A percentile compares a stretch with the other conserved stretches of the same genome.
Conservation (phyloP, 2,113 vertebrate genomes). For the Hymenochirus boettgeri region DNA sequence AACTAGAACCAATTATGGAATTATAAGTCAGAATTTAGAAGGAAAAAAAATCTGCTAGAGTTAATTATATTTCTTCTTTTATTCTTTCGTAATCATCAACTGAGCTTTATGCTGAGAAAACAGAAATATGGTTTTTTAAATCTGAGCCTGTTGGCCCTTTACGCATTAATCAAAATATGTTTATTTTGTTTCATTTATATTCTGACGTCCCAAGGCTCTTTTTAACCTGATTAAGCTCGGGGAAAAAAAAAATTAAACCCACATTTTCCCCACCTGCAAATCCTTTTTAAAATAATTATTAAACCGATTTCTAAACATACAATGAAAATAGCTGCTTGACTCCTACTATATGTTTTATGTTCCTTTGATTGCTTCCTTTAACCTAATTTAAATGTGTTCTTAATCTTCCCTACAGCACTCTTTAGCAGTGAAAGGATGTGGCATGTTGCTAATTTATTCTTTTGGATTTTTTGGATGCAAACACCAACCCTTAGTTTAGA, state of each 20-base stretch:
- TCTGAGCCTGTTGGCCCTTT: too few species aligned
- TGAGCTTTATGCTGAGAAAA: too few species aligned
- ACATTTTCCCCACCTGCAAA: neutral
- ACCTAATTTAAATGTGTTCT: conserved; percentile 47
- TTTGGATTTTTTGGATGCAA: conserved; percentile 44
- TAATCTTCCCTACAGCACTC: conserved; percentile 47
- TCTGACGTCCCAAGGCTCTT: too few species aligned
- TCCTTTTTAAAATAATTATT: conserved; percentile 25
- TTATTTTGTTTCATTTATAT: too few species aligned
- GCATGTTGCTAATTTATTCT: conserved; percentile 51
- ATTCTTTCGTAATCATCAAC: too few species aligned
- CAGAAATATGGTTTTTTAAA: too few species aligned
- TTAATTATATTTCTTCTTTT: too few species aligned
- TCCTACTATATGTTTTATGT: conserved; percentile 26
- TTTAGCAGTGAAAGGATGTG: conserved; percentile 50
- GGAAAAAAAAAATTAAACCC: neutral
- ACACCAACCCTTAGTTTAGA: conserved; percentile 46
- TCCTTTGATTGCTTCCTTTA: conserved; percentile 15
- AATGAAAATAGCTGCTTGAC: conserved; percentile 14
- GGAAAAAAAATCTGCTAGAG: too few species aligned
- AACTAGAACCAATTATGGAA: too few species aligned
- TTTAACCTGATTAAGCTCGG: too few species aligned
- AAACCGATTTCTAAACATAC: conserved; percentile 28
- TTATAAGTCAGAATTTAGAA: too few species aligned
- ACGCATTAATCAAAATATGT: too few species aligned